Evolutionary conservation across 1,140 invertebrate genomes (phyloP), one percentile per base, ranked within the genome.

Genomic region (Oryzaephilus surinamensis): DNA sequence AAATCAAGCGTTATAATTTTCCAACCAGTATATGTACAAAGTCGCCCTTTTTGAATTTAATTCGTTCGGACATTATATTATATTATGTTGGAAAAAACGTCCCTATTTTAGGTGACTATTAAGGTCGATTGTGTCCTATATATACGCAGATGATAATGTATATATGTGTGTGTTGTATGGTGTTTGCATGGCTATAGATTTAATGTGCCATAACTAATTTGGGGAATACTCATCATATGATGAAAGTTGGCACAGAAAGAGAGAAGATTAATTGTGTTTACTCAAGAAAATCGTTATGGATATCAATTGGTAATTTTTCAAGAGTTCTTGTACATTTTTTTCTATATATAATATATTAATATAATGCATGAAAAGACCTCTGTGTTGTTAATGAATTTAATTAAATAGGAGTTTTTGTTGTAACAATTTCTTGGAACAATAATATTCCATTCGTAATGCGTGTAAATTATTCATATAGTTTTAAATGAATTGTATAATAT

Each of bases 171-270:
- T 8, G 27, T 12, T 41, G 21, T 30, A 41, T 52, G 53, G 52
- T 54, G 52, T 55, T 55, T 57, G 57, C 50, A 46, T 56, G 50
- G 51, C 52, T 54, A 57, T 57, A 44, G 55, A 49, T 42, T 57
- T 55, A 59, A 59, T 59, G 57, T 59, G 50, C 46, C 55, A 56
- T 57, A 49, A 59, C 57, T 59, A 59, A 59, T 59, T 51, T 53
- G 57, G 57, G 57, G 53, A n/a, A n/a, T 54, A 47, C 43, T 39
- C 38, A 33, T 43, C 44, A n/a, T n/a, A n/a, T n/a, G 48, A 54
- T 46, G 52, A 48, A 48, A 50, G 42, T 55, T 41, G 41, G 47
- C 53, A 52, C 51, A 52, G 54, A 50, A 35, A 47, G 28, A 33
- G 30, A 28, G 29, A 52, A 58, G 56, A 58, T 58, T 58, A 52